These are phyloP conservation scores for Tenebrosternarchus preto DNA, from an alignment of 2,113 vertebrate genomes.

Conservation along the genomic window DNA sequence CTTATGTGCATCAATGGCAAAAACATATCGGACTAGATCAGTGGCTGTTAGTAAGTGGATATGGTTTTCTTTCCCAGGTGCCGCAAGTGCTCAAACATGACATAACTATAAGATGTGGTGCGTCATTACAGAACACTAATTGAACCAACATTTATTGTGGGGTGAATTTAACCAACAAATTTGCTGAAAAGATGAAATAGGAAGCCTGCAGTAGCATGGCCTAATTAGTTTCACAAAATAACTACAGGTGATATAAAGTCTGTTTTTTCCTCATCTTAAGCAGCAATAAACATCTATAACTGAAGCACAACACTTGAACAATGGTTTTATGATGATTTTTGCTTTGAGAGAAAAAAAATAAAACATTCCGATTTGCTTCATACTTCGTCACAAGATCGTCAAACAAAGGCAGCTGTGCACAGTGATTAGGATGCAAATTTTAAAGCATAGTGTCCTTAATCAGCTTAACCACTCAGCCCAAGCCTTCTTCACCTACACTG, in stretches of 20 bases:
- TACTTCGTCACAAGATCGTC: conserved; percentile 19
- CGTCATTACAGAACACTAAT: conserved; percentile 2
- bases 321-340: no score
- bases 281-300: not conserved
- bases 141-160: conserved; percentile 1
- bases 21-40: no score
- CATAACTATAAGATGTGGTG: not conserved
- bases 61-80: not conserved
- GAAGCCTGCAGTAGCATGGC: not conserved
- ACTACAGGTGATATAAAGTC: not conserved
- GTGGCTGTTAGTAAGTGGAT: not conserved
- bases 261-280: not conserved
- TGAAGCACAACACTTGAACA: not conserved
- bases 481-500: not conserved
- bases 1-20: no score
- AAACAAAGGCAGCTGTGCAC: conserved; percentile 16
- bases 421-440: conserved; percentile 6
- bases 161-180: not conserved
- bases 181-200: not conserved
- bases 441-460: conserved; percentile 25
- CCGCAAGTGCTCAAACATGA: not conserved
- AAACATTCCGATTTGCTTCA: not conserved
- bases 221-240: not conserved
- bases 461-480: not conserved
- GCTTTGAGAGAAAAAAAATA: no score